phyloP scores from a whole-genome alignment of 2,888 invertebrate species.

The Ctenicera cuprea region DNA sequence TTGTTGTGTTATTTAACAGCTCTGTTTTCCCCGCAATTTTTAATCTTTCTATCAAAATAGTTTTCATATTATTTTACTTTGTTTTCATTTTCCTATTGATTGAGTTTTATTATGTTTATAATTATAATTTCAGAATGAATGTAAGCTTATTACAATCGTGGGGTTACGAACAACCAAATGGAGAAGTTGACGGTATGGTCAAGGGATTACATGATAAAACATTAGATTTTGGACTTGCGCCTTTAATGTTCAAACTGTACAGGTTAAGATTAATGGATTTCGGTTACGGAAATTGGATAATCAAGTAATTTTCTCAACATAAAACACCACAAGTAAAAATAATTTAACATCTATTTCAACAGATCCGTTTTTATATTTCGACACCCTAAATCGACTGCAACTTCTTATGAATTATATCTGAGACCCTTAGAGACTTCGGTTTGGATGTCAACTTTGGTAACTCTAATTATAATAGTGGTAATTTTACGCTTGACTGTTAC shows the following conservation, averaged over 20 bases:
- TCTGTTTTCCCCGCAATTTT: too few species aligned
- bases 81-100: too few species aligned
- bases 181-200: conserved; percentile 80
- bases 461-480: conserved; percentile 59
- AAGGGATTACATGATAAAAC: conserved; percentile 75
- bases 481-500: conserved; percentile 61
- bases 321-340: too few species aligned
- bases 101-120: too few species aligned
- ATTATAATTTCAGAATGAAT: conserved; percentile 68
- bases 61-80: too few species aligned
- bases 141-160: conserved; percentile 76
- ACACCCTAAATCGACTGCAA: conserved; percentile 78
- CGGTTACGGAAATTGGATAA: conserved; percentile 78
- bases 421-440: conserved; percentile 77
- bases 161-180: conserved; percentile 78
- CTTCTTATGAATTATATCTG: conserved; percentile 78
- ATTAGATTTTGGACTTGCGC: conserved; percentile 81
- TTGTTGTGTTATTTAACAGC: too few species aligned
- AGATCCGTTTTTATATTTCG: conserved; percentile 82
- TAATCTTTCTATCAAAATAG: too few species aligned
- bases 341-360: conserved; percentile 39
- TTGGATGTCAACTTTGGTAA: conserved; percentile 73
- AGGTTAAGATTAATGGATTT: conserved; percentile 72
- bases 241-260: conserved; percentile 79
- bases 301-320: conserved; percentile 71